A percentile compares a stretch with the other conserved stretches of the same genome.
Conservation (phyloP, 1,140 invertebrate genomes). For the Melanaphis sacchari region DNA sequence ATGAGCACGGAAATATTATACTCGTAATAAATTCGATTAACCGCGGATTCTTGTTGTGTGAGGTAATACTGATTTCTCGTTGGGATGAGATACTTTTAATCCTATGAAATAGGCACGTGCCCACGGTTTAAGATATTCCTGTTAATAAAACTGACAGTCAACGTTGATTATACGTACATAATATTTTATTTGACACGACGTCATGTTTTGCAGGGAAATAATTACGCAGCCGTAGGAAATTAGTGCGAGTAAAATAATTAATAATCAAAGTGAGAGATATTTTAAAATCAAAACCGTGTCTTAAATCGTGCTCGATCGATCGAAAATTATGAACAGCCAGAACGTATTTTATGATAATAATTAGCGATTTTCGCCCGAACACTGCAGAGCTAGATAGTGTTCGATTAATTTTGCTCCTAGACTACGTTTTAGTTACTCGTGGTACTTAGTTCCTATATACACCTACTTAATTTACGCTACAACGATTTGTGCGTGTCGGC, state of each 20-base stretch:
- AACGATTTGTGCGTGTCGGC: too few species aligned
- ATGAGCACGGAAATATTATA: neutral
- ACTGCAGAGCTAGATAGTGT: too few species aligned
- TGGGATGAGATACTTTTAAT: neutral
- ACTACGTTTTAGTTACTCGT: too few species aligned
- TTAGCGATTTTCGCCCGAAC: too few species aligned
- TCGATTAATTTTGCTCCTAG: too few species aligned
- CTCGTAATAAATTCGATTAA: neutral
- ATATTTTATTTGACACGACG: neutral
- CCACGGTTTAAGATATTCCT: neutral
- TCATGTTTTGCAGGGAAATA: neutral
- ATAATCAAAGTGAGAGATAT: too few species aligned
- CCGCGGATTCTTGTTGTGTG: neutral
- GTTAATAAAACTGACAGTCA: neutral
- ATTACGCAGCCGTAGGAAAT: neutral
- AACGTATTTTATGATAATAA: too few species aligned
- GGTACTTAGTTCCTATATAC: too few species aligned
- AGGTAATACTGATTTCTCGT: neutral
- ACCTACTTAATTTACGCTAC: too few species aligned
- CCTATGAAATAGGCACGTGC: neutral
- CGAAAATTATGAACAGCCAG: too few species aligned
- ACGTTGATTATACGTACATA: neutral
- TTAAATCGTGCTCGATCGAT: too few species aligned
- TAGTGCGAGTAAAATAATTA: neutral
- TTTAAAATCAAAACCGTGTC: too few species aligned